A percentile compares a stretch with the other conserved stretches of the same genome.
Conservation (phyloP, 2,888 invertebrate species). For the Temnothorax rugatulus region DNA sequence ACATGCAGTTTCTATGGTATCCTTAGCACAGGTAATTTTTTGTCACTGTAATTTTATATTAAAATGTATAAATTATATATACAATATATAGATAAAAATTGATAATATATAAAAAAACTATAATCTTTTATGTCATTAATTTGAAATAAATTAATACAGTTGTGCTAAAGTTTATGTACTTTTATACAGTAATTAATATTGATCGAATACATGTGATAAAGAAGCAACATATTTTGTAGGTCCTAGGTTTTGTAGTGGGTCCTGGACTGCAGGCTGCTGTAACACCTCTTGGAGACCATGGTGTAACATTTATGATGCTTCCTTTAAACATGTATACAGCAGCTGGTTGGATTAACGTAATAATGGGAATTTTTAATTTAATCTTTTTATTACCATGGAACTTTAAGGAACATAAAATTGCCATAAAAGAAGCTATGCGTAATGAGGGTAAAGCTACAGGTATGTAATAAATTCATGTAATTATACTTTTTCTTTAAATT, state of each 20-base stretch:
- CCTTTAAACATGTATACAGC: conserved; percentile 95
- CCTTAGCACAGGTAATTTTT: conserved; percentile 90
- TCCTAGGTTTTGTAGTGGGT: conserved; percentile 95
- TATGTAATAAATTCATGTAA: conserved; percentile 74
- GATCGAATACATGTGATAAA: not conserved
- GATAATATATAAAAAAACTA: not conserved
- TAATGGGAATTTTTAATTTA: conserved; percentile 91
- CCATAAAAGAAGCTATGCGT: conserved; percentile 93
- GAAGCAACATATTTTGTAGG: conserved; percentile 81
- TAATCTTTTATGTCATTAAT: not conserved
- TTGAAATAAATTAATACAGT: not conserved
- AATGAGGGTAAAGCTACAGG: conserved; percentile 90
- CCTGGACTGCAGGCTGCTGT: conserved; percentile 94
- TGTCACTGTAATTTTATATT: not conserved
- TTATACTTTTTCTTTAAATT: not conserved
- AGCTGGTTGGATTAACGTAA: conserved; percentile 94
- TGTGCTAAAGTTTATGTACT: no score
- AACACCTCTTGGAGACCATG: conserved; percentile 92
- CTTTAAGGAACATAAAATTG: conserved; percentile 92
- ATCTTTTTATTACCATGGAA: conserved; percentile 91
- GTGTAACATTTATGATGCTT: conserved; percentile 87
- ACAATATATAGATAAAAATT: no score
- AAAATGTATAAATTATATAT: not conserved
- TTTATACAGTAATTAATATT: not conserved
- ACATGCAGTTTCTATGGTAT: conserved; percentile 93